phyloP scores from a whole-genome alignment of 2,888 invertebrate species.

The Ichneumoninae sp. region DNA sequence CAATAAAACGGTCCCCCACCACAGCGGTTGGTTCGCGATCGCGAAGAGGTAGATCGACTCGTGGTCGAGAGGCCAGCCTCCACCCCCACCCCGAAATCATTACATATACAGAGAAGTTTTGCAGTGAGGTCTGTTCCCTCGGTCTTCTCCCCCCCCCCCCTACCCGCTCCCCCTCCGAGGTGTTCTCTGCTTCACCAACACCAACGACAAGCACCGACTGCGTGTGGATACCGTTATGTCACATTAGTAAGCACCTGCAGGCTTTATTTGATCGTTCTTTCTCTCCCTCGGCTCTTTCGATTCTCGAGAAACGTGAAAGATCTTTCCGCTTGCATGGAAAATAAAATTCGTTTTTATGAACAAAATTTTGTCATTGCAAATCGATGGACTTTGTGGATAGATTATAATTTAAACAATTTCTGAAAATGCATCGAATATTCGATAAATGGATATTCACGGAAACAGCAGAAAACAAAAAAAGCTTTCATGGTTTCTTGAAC shows the following conservation, averaged over 20 bases:
- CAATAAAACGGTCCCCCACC: slow-evolving; percentile 80
- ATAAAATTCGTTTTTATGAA: background rate
- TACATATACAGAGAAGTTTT: slow-evolving; percentile 76
- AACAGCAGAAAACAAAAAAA: too few relatives aligned
- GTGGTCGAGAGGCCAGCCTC: slow-evolving; percentile 60
- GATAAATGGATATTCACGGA: too few relatives aligned
- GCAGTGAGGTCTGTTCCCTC: slow-evolving; percentile 70
- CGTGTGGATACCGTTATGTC: slow-evolving; percentile 83
- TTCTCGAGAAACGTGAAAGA: slow-evolving; percentile 8
- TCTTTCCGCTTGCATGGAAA: background rate
- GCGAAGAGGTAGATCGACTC: slow-evolving; percentile 47
- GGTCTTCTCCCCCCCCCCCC: slow-evolving; percentile 24
- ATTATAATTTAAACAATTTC: background rate
- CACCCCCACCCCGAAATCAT: slow-evolving; percentile 76
- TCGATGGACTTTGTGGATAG: background rate
- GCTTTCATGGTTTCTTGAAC: too few relatives aligned
- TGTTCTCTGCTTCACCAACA: slow-evolving; percentile 54
- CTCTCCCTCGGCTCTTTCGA: slow-evolving; percentile 39
- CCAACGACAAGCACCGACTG: slow-evolving; percentile 75
- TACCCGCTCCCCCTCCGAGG: slow-evolving; percentile 15
- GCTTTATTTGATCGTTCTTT: slow-evolving; percentile 68
- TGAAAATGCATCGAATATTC: background rate
- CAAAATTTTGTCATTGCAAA: background rate
- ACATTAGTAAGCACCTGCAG: slow-evolving; percentile 83
- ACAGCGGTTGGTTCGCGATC: slow-evolving; percentile 31